Evolutionary conservation across 2,888 invertebrate genomes (phyloP).

Genomic region (Poecilus cupreus): DNA sequence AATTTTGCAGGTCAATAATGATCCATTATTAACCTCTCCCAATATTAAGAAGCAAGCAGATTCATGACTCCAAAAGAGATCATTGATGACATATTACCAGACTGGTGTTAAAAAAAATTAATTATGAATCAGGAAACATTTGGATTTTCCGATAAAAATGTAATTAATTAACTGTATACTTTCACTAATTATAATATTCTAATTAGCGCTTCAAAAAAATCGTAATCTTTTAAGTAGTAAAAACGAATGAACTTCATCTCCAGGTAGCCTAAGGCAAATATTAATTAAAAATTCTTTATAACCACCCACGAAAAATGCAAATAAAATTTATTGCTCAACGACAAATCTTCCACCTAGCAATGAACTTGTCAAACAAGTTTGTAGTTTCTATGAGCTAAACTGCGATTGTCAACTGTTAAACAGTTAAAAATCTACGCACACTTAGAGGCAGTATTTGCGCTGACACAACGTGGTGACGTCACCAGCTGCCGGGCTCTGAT

Average conservation of each 20-base stretch:
- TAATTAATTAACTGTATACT: no score
- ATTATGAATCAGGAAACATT: no score
- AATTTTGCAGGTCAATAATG: no score
- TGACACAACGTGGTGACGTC: background rate
- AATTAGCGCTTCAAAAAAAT: no score
- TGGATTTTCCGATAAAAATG: no score
- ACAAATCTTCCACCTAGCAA: background rate
- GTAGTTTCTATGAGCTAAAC: background rate
- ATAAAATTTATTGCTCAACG: slow-evolving; percentile 2
- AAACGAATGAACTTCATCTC: background rate
- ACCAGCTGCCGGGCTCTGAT: background rate
- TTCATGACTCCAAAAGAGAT: no score
- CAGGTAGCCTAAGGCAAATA: background rate
- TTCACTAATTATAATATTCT: background rate
- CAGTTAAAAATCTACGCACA: slow-evolving; percentile 31
- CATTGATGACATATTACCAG: no score
- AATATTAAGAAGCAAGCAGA: no score
- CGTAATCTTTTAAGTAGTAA: background rate
- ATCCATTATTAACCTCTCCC: no score
- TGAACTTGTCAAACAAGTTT: background rate
- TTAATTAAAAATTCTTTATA: background rate
- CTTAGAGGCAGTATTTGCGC: slow-evolving; percentile 8
- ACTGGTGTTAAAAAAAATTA: no score
- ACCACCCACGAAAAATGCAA: background rate
- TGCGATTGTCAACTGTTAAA: slow-evolving; percentile 27